Evolutionary conservation across 1,140 invertebrate genomes (phyloP), one percentile per base, ranked within the genome.

Genomic region (Agraylea sexmaculata): DNA sequence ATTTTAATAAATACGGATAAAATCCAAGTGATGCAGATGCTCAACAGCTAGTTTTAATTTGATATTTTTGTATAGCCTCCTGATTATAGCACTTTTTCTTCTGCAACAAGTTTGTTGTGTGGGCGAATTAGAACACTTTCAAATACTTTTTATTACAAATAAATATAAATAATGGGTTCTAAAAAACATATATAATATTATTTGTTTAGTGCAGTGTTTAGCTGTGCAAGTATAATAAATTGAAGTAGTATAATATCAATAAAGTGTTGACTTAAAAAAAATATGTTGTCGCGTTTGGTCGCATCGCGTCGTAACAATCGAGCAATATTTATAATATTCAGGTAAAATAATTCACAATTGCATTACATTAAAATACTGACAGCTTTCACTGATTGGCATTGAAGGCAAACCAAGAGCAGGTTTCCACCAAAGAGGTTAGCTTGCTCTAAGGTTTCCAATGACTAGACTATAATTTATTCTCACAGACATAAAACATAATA

Each of bases 101-200:
- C 42, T 42, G 39, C 35, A 25, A 34, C 25, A 39, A 37, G 16
- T 41, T 43, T 42, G 45, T 28, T 42, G 29, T 42, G 15, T 22
- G 45, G 45, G 45, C 45, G 28, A 22, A 46, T 42, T 46, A 42
- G 34, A 34, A 19, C n/a, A n/a, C n/a, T n/a, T n/a, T 46, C 34
- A 32, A 32, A 32, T 13, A 30, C 4, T 12, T 30, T 12, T 30
- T 12, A 12, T 12, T 30, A 30, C 15, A 30, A 12, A 30, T 30
- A 30, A 12, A 30, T 30, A 30, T 30, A 30, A 12, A 30, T 12
- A 5, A 30, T 12, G n/a, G n/a, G 15, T 30, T 30, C n/a, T 7
- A 30, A 7, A 12, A 30, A 12, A 12, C 15, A 30, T 30, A 12
- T 12, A 12, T 30, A 12, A 18, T 21, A 21, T 21, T 35, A 35